These are phyloP conservation scores for Drosophila mayaguana DNA, from an alignment of 2,888 invertebrate species.

Conservation along the genomic window DNA sequence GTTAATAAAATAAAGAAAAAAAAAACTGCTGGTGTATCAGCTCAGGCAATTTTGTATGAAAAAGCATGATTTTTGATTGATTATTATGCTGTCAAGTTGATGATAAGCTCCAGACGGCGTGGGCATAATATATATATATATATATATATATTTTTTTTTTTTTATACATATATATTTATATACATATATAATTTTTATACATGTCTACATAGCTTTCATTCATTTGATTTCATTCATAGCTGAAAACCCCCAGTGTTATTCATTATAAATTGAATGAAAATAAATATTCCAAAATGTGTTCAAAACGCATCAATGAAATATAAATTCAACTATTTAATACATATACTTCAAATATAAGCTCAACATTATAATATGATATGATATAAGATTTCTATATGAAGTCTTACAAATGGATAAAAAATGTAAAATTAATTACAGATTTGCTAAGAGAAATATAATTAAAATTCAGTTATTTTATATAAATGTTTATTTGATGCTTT, in stretches of 20 bases:
- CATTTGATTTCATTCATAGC: conserved; percentile 5
- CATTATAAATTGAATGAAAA: neutral
- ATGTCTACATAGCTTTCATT: conserved; percentile 3
- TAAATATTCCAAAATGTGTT: neutral
- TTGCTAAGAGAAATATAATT: neutral
- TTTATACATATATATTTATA: neutral
- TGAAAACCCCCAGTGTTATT: neutral
- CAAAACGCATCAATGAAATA: neutral
- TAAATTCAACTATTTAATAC: neutral
- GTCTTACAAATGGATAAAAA: neutral
- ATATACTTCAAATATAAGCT: neutral
- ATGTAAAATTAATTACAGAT: too few relatives aligned
- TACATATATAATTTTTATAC: neutral
- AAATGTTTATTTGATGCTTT: neutral
- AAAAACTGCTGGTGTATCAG: too few relatives aligned
- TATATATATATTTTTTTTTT: too few relatives aligned
- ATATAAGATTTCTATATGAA: neutral
- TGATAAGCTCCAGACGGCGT: conserved; percentile 5
- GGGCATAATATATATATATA: neutral
- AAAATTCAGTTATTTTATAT: neutral
- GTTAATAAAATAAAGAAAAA: too few relatives aligned
- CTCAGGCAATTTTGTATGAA: neutral
- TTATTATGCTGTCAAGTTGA: conserved; percentile 6
- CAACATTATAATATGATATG: neutral
- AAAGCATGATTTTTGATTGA: conserved; percentile 1